Evolutionary conservation across 2,888 invertebrate genomes (phyloP).

Genomic region (Diploptera punctata): DNA sequence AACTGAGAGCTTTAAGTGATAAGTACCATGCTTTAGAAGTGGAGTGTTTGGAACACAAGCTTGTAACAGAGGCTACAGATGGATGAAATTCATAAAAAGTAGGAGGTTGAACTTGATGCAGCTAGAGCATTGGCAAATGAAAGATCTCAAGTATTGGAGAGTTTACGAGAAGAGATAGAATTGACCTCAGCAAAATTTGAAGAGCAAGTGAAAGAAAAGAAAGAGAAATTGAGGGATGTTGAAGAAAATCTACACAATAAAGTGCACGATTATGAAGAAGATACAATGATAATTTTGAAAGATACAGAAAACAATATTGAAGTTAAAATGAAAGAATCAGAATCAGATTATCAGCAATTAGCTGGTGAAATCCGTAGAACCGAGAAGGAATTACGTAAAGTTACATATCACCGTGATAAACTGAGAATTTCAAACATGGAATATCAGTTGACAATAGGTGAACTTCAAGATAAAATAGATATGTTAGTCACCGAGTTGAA

Average conservation of each 20-base stretch:
- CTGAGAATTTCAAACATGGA: constrained; percentile 37
- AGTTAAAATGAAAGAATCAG: background rate
- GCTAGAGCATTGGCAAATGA: background rate
- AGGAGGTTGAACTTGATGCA: background rate
- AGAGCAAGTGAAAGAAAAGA: background rate
- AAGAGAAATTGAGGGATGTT: background rate
- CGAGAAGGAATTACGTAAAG: constrained; percentile 11
- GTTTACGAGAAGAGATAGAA: background rate
- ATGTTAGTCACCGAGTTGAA: constrained; percentile 31
- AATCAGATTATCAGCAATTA: background rate
- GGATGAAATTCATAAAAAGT: background rate
- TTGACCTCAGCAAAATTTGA: background rate
- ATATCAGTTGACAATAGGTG: constrained; percentile 35
- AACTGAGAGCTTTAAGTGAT: no score
- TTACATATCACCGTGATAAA: constrained; percentile 28
- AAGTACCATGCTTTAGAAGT: no score
- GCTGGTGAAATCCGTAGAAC: background rate
- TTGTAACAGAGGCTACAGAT: constrained; percentile 2
- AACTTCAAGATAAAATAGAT: constrained; percentile 39
- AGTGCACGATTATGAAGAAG: constrained; percentile 8
- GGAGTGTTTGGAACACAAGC: constrained; percentile 3
- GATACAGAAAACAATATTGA: background rate
- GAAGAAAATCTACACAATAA: background rate
- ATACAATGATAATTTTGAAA: background rate
- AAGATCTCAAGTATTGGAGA: background rate